Conservation (phyloP, 2,888 invertebrate genomes). For the Clistopyga incitator region DNA sequence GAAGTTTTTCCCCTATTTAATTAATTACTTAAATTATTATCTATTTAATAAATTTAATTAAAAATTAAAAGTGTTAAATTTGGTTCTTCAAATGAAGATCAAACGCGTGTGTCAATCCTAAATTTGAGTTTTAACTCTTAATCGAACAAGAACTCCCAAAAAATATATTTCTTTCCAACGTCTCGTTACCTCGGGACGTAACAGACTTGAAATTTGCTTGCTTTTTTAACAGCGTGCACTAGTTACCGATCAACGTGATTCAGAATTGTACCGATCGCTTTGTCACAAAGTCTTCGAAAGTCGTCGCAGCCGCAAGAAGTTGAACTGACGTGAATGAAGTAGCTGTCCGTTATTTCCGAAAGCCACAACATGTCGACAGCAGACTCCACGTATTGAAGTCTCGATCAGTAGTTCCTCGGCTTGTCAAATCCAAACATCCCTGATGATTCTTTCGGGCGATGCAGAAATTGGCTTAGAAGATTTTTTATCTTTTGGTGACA, state of each 20-base stretch:
- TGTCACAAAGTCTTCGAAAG: background rate
- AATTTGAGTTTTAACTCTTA: too few species aligned
- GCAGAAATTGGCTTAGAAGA: background rate
- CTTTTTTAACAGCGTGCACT: too few species aligned
- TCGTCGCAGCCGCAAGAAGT: background rate
- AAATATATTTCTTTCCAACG: too few species aligned
- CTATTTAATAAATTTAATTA: too few species aligned
- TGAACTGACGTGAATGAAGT: background rate
- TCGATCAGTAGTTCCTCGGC: background rate
- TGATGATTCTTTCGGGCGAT: background rate
- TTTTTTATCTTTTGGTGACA: background rate
- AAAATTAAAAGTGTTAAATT: too few species aligned
- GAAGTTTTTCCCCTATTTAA: too few species aligned
- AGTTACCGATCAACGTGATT: background rate
- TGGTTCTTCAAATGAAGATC: too few species aligned
- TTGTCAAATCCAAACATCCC: background rate
- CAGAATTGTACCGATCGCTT: background rate
- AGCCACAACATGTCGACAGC: background rate
- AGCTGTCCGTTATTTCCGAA: slow-evolving; percentile 1
- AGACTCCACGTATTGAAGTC: background rate
- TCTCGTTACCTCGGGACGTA: too few species aligned
- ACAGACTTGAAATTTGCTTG: too few species aligned
- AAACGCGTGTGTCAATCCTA: too few species aligned
- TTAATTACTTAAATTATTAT: too few species aligned
- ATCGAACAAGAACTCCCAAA: too few species aligned